phyloP scores from a whole-genome alignment of 2,888 invertebrate genomes.

The Dexiosoma caninum region DNA sequence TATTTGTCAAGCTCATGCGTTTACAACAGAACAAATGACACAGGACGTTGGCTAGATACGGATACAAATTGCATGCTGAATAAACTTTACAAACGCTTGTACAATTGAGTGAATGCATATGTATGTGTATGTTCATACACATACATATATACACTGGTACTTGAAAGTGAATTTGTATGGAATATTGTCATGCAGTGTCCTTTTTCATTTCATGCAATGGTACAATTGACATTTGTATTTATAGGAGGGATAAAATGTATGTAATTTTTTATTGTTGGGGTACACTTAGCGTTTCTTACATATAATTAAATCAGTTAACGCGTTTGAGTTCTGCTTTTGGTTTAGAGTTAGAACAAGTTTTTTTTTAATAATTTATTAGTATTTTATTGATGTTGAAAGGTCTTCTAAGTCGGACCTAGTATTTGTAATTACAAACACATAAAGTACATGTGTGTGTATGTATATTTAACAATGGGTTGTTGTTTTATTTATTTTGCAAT shows the following conservation, averaged over 20 bases:
- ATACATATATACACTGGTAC: not conserved
- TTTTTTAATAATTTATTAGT: too few relatives aligned
- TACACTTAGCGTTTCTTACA: not conserved
- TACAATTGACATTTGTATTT: not conserved
- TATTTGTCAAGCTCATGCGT: not conserved
- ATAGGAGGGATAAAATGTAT: not conserved
- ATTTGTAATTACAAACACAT: not conserved
- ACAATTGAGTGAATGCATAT: constrained; percentile 33
- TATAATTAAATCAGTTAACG: too few relatives aligned
- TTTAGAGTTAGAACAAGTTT: not conserved
- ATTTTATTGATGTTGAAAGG: not conserved
- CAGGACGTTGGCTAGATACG: constrained; percentile 14
- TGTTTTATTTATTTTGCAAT: constrained; percentile 35
- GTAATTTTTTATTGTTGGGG: not conserved
- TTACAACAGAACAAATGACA: not conserved
- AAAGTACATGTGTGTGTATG: not conserved
- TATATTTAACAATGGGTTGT: constrained; percentile 24
- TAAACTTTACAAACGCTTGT: constrained; percentile 6
- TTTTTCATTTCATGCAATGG: not conserved
- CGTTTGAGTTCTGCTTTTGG: not conserved
- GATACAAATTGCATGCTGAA: constrained; percentile 21
- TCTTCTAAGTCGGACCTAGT: not conserved
- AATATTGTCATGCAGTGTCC: not conserved
- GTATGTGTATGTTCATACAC: not conserved
- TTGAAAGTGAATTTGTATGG: not conserved